phyloP scores from a whole-genome alignment of 2,888 invertebrate genomes.

The Petrophora chlorosata region DNA sequence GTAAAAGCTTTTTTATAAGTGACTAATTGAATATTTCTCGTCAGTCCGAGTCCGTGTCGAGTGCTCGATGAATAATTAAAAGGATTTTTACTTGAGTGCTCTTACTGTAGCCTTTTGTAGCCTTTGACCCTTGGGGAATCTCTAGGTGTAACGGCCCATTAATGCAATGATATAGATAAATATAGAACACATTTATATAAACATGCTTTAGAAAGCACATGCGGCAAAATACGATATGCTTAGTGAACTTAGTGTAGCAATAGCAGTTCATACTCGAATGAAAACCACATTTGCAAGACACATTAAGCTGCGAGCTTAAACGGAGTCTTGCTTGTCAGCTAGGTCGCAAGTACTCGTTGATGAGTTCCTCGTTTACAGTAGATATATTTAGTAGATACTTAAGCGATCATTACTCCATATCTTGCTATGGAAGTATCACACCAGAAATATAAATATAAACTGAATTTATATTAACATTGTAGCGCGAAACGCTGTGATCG shows the following conservation, averaged over 20 bases:
- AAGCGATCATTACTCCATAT: too few species aligned
- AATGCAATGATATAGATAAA: neutral
- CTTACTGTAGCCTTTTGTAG: slow-evolving; percentile 13
- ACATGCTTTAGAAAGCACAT: too few species aligned
- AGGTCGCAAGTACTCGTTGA: slow-evolving; percentile 14
- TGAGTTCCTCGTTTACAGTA: slow-evolving; percentile 14
- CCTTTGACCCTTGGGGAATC: slow-evolving; percentile 11
- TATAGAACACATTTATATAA: too few species aligned
- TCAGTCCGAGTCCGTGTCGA: slow-evolving; percentile 40
- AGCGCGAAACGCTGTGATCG: slow-evolving; percentile 30
- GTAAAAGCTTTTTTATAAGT: slow-evolving; percentile 47
- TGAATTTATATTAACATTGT: too few species aligned
- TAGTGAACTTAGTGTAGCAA: too few species aligned
- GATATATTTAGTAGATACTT: too few species aligned
- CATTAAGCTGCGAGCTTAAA: slow-evolving; percentile 4
- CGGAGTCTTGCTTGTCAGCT: slow-evolving; percentile 5
- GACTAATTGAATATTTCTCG: slow-evolving; percentile 55
- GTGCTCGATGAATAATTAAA: slow-evolving; percentile 57
- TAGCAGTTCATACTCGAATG: too few species aligned
- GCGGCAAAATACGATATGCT: too few species aligned
- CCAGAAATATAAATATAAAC: too few species aligned
- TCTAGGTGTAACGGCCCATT: neutral
- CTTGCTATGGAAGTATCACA: too few species aligned
- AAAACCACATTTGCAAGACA: slow-evolving; percentile 15
- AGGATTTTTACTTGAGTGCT: slow-evolving; percentile 40